A percentile compares a stretch with the other conserved stretches of the same genome.
phyloP scores from a whole-genome alignment of 2,113 vertebrate genomes.

The Bujurquina vittata region DNA sequence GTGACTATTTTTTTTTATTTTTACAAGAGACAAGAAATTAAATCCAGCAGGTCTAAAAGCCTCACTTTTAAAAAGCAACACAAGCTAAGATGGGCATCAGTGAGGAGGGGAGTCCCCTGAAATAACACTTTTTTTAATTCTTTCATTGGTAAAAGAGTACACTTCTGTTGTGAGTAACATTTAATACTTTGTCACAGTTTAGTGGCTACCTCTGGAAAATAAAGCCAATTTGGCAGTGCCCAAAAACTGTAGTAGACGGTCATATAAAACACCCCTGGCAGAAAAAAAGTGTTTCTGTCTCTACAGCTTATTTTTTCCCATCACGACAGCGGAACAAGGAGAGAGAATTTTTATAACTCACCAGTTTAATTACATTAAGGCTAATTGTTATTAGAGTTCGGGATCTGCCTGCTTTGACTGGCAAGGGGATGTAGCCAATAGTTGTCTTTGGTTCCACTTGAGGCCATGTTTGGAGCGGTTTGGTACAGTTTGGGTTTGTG shows the following conservation, averaged over 20 bases:
- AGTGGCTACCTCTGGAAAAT: background rate
- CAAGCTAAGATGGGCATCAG: slow-evolving; percentile 13
- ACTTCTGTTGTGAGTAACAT: slow-evolving; percentile 3
- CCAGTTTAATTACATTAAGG: background rate
- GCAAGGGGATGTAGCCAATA: background rate
- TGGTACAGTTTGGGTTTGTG: background rate
- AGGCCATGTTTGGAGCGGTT: background rate
- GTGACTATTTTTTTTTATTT: slow-evolving; percentile 30
- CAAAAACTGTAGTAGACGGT: background rate
- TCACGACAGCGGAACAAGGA: background rate
- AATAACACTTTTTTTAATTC: background rate
- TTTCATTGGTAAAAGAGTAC: background rate
- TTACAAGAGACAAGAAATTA: slow-evolving; percentile 31
- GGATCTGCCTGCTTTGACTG: background rate
- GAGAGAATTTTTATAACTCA: background rate
- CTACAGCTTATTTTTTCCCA: background rate
- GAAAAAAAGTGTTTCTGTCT: background rate
- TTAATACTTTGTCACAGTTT: slow-evolving; percentile 13
- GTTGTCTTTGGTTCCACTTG: background rate
- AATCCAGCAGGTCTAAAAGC: slow-evolving; percentile 25
- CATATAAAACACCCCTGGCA: background rate
- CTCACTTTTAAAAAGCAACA: slow-evolving; percentile 6
- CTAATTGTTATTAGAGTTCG: background rate
- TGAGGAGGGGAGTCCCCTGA: background rate
- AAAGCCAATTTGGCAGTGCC: background rate